Percentiles rank a stretch among this genome's conserved stretches.
phyloP scores from a whole-genome alignment of 1,140 invertebrate genomes.

The Acyrthosiphon pisum region DNA sequence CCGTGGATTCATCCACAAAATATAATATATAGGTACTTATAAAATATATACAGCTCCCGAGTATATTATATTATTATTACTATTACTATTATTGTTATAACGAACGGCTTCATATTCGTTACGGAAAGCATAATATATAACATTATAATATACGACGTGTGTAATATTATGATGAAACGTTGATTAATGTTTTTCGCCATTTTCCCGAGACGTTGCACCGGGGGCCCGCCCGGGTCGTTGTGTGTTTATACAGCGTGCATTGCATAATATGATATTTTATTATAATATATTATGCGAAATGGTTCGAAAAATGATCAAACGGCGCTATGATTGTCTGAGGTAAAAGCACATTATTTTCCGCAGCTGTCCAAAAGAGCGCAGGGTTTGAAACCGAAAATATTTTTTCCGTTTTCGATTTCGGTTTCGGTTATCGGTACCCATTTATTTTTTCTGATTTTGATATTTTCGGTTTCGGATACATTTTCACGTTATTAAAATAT shows the following conservation, averaged over 20 bases:
- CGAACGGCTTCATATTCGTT: constrained; percentile 1
- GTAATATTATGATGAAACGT: neutral
- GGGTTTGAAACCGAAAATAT: neutral
- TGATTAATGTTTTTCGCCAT: constrained; percentile 14
- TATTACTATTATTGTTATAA: constrained; percentile 11
- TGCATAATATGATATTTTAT: neutral
- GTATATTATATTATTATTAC: neutral
- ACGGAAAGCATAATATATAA: neutral
- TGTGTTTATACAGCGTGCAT: neutral
- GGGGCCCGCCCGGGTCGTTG: neutral
- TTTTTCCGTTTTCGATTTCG: too few relatives aligned
- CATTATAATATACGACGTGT: neutral
- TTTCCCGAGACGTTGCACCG: neutral
- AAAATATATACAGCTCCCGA: neutral
- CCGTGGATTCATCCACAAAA: neutral
- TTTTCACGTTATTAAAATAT: too few relatives aligned
- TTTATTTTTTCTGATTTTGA: too few relatives aligned
- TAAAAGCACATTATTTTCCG: neutral
- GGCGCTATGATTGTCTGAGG: neutral
- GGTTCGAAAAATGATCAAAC: neutral
- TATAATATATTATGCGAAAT: neutral
- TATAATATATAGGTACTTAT: neutral
- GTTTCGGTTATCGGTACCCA: too few relatives aligned
- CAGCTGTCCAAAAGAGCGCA: neutral
- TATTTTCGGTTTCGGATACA: too few relatives aligned